A percentile compares a stretch with the other conserved stretches of the same genome.
phyloP scores from a whole-genome alignment of 2,797 vertebrate genomes.

The Pygocentrus nattereri region DNA sequence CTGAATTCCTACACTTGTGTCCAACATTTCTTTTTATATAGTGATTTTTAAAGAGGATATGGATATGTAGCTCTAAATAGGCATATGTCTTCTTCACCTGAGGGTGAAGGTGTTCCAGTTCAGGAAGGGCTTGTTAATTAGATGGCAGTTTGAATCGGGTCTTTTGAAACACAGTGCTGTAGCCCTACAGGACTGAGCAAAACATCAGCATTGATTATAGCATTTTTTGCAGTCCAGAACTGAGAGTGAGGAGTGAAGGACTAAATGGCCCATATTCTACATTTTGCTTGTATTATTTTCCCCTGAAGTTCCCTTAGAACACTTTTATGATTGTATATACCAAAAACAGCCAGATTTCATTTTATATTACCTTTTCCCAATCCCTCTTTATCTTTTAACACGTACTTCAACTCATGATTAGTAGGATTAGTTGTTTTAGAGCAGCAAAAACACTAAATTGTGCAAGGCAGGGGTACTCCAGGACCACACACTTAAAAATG shows the following conservation, averaged over 20 bases:
- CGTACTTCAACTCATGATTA: no score
- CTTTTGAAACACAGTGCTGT: not conserved
- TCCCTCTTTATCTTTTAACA: no score
- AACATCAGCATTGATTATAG: no score
- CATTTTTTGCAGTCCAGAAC: not conserved
- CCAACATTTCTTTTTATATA: not conserved
- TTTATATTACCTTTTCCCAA: no score
- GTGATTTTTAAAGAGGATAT: not conserved
- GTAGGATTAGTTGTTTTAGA: no score
- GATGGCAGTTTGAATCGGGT: not conserved
- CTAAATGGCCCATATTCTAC: not conserved
- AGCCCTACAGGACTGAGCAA: no score
- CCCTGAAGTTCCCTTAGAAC: no score
- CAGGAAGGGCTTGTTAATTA: not conserved
- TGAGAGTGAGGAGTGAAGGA: not conserved
- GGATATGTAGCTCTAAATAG: not conserved
- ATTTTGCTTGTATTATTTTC: not conserved
- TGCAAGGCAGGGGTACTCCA: no score
- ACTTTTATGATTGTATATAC: not conserved
- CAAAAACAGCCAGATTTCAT: no score
- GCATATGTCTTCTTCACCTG: not conserved
- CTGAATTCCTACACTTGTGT: not conserved
- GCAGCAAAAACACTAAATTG: no score
- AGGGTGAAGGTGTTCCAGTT: conserved; percentile 1
- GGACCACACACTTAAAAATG: no score